Percentiles rank a stretch among this genome's conserved stretches.
phyloP scores from a whole-genome alignment of 2,797 vertebrate genomes.

The Lates japonicus region DNA sequence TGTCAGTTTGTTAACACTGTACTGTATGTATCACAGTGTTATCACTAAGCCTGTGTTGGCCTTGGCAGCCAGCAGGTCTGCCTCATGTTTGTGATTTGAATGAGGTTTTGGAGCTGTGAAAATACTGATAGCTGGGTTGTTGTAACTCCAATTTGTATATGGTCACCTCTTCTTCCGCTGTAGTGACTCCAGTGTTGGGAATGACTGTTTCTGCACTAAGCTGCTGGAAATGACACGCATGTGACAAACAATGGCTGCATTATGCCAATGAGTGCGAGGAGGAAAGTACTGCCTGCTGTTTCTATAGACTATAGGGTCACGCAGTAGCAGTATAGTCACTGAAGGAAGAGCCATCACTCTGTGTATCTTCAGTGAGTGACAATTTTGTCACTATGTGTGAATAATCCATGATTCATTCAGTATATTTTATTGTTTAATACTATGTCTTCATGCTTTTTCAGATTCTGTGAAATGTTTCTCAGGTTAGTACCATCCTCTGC shows the following conservation, averaged over 20 bases:
- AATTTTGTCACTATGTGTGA: slow-evolving; percentile 4
- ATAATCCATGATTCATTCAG: neutral
- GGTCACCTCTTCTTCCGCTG: slow-evolving; percentile 50
- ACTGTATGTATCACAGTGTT: slow-evolving; percentile 8
- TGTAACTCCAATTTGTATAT: slow-evolving; percentile 10
- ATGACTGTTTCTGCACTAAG: slow-evolving; percentile 55
- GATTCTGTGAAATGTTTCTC: neutral
- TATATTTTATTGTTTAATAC: neutral
- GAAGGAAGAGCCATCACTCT: neutral
- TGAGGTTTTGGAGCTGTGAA: slow-evolving; percentile 23
- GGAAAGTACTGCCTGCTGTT: slow-evolving; percentile 14
- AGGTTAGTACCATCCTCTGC: slow-evolving; percentile 39
- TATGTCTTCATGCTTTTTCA: neutral
- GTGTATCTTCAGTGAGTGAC: neutral
- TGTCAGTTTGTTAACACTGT: neutral
- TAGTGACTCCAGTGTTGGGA: slow-evolving; percentile 25
- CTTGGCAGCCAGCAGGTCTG: slow-evolving; percentile 3
- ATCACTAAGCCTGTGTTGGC: neutral
- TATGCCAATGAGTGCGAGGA: slow-evolving; percentile 29
- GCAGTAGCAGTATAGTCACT: neutral
- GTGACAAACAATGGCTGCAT: slow-evolving; percentile 66
- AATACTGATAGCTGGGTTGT: slow-evolving; percentile 24
- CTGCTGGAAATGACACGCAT: slow-evolving; percentile 46
- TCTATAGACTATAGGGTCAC: slow-evolving; percentile 13
- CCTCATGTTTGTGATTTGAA: slow-evolving; percentile 15